These are phyloP conservation scores for Microchrysa polita DNA, from an alignment of 2,888 invertebrate genomes.

Conservation along the genomic window DNA sequence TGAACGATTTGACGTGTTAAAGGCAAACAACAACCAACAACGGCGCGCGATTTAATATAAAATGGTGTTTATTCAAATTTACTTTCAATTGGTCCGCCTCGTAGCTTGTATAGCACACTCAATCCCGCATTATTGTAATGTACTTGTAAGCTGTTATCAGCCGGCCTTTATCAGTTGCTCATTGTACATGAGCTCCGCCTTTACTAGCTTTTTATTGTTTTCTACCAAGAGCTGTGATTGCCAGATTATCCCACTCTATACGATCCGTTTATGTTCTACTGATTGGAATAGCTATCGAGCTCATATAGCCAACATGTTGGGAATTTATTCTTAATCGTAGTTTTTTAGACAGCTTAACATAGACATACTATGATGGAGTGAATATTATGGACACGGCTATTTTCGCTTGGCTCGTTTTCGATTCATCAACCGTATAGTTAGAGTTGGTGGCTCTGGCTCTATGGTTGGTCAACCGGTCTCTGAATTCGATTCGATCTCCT, in stretches of 20 bases:
- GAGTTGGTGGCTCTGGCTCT: no score
- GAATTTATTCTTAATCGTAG: background rate
- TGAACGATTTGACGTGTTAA: background rate
- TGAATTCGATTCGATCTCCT: no score
- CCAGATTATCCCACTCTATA: background rate
- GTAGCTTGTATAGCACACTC: background rate
- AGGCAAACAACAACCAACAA: constrained; percentile 29
- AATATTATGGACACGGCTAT: no score
- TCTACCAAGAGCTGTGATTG: background rate
- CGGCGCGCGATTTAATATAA: constrained; percentile 30
- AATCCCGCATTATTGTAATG: constrained; percentile 16
- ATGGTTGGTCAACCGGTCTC: constrained; percentile 26
- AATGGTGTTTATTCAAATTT: constrained; percentile 42
- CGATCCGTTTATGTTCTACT: constrained; percentile 5
- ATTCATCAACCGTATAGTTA: constrained; percentile 28
- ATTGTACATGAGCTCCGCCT: constrained; percentile 38
- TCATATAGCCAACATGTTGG: background rate
- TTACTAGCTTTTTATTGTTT: constrained; percentile 6
- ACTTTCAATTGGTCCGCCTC: constrained; percentile 43
- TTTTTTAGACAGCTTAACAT: background rate
- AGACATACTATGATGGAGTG: background rate
- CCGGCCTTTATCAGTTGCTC: constrained; percentile 24
- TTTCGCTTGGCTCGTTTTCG: background rate
- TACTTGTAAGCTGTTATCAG: constrained; percentile 31
- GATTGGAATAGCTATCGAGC: background rate